Evolutionary conservation across 2,113 vertebrate genomes (phyloP).

Genomic region (Mus pahari): DNA sequence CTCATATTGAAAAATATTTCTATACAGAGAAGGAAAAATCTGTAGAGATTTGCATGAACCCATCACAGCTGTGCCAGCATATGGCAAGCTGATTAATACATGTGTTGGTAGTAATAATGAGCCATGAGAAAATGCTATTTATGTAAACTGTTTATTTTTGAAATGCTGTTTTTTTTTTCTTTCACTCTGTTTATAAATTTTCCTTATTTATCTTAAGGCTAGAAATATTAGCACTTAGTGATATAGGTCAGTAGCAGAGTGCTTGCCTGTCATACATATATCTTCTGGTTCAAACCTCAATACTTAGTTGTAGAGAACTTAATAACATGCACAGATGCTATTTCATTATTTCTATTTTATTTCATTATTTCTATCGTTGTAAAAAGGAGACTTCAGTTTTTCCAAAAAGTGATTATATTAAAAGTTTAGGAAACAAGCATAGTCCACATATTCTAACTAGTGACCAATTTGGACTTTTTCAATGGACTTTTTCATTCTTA

Average conservation of each 20-base stretch:
- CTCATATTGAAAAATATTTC: conserved; percentile 40
- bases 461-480: neutral
- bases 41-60: conserved; percentile 51
- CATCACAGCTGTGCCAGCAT: conserved; percentile 59
- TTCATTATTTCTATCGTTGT: too few species aligned
- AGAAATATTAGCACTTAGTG: neutral
- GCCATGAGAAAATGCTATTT: conserved; percentile 3
- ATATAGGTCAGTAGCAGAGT: neutral
- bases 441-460: neutral
- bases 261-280: neutral
- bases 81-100: conserved; percentile 59
- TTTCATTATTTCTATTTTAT: too few species aligned
- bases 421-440: neutral
- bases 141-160: conserved; percentile 43
- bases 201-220: neutral
- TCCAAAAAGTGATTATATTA: neutral
- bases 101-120: conserved; percentile 52
- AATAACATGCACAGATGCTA: too few species aligned
- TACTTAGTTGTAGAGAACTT: neutral
- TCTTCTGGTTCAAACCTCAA: neutral
- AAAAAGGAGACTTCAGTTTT: neutral
- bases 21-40: conserved; percentile 41
- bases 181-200: neutral
- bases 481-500: neutral
- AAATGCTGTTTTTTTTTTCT: neutral